phyloP scores from a whole-genome alignment of 2,113 vertebrate genomes.

The Apus apus region DNA sequence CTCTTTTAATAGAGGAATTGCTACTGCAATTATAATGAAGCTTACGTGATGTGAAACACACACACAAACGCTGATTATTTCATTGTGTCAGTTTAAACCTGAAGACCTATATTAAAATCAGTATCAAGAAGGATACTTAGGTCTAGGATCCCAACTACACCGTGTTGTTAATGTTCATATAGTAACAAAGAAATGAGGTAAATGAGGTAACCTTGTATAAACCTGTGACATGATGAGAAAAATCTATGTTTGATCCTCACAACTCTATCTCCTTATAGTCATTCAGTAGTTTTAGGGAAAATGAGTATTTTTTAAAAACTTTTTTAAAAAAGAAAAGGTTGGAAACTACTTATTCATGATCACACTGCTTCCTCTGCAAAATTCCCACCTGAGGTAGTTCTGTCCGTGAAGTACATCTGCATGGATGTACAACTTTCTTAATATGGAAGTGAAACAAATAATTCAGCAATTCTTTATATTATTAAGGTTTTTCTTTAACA shows the following conservation, averaged over 20 bases:
- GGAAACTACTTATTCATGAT: neutral
- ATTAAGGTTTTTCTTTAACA: neutral
- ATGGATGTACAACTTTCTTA: neutral
- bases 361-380: neutral
- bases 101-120: neutral
- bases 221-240: neutral
- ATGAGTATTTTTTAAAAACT: neutral
- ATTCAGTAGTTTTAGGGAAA: neutral
- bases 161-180: neutral
- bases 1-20: neutral
- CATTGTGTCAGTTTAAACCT: neutral
- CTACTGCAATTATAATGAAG: neutral
- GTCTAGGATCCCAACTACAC: neutral
- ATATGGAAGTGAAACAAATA: neutral
- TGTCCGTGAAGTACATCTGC: neutral
- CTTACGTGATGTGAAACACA: neutral
- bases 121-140: neutral
- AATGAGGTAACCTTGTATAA: neutral
- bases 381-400: neutral
- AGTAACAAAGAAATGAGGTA: neutral
- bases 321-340: neutral
- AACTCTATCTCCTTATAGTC: neutral
- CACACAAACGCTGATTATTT: neutral
- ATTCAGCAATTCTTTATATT: neutral
- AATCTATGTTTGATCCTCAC: neutral